These are phyloP conservation scores for Sinohyriopsis cumingii DNA, from an alignment of 2,888 invertebrate genomes.

Conservation along the genomic window DNA sequence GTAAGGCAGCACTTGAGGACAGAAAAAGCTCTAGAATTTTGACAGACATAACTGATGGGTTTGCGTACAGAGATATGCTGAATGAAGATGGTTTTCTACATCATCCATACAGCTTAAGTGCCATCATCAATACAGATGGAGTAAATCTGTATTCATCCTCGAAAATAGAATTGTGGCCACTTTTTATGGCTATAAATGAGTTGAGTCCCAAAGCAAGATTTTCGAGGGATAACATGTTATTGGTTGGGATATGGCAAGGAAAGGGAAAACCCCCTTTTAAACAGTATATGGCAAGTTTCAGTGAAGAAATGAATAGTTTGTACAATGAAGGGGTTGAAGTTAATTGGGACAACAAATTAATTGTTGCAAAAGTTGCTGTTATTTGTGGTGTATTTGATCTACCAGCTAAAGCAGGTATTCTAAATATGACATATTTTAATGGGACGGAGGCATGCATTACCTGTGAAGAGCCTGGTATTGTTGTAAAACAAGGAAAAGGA, in stretches of 20 bases:
- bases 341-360: constrained; percentile 1
- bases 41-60: constrained; percentile 24
- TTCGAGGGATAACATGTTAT: constrained; percentile 17
- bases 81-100: constrained; percentile 12
- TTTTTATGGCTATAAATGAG: too few relatives aligned
- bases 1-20: constrained; percentile 7
- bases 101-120: constrained; percentile 15
- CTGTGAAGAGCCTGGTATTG: constrained; percentile 30
- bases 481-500: constrained; percentile 20
- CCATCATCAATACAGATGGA: constrained; percentile 30
- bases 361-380: constrained; percentile 21
- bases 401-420: constrained; percentile 27
- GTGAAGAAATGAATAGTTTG: constrained; percentile 12
- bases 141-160: too few relatives aligned
- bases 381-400: constrained; percentile 26
- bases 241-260: constrained; percentile 31
- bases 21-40: constrained; percentile 5
- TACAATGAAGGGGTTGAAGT: constrained; percentile 19
- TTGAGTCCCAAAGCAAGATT: too few relatives aligned
- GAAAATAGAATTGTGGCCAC: too few relatives aligned
- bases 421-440: constrained; percentile 34
- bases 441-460: constrained; percentile 25
- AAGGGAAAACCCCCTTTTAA: constrained; percentile 21
- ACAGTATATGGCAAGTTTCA: constrained; percentile 10
- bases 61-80: constrained; percentile 12